Evolutionary conservation across 2,888 invertebrate genomes (phyloP).

Genomic region (Amphipoea oculea): DNA sequence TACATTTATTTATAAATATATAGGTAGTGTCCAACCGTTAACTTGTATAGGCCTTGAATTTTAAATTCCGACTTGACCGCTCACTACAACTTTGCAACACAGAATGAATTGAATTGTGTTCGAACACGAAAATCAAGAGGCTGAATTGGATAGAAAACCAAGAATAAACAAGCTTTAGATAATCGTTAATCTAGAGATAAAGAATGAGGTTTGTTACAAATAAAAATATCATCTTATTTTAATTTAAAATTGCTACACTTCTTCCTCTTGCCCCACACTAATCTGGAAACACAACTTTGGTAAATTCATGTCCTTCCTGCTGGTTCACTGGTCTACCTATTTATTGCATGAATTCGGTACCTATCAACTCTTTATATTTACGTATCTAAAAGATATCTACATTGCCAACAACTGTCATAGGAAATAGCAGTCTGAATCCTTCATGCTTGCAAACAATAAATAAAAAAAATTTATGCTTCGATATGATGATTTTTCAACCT

Average conservation of each 20-base stretch:
- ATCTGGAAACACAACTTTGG: neutral
- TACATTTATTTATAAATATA: slow-evolving; percentile 25
- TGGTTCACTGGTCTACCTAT: neutral
- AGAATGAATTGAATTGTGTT: slow-evolving; percentile 34
- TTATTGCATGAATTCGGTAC: neutral
- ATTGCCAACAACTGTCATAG: neutral
- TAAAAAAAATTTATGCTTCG: neutral
- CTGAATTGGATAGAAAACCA: neutral
- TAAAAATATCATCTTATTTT: neutral
- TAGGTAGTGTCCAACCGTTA: neutral
- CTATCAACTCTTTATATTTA: neutral
- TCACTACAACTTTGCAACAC: slow-evolving; percentile 12
- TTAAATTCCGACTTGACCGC: slow-evolving; percentile 19
- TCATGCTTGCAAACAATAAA: neutral
- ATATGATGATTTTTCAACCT: neutral
- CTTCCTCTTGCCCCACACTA: neutral
- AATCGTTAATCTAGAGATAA: neutral
- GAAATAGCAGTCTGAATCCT: neutral
- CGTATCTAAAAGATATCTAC: neutral
- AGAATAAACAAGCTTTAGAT: neutral
- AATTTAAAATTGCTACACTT: neutral
- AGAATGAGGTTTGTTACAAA: neutral
- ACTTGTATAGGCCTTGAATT: slow-evolving; percentile 17
- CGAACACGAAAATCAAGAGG: neutral
- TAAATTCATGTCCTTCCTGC: neutral